Base-by-base conservation (phyloP, 1,140 invertebrate genomes). In the Hycleus cichorii region DNA sequence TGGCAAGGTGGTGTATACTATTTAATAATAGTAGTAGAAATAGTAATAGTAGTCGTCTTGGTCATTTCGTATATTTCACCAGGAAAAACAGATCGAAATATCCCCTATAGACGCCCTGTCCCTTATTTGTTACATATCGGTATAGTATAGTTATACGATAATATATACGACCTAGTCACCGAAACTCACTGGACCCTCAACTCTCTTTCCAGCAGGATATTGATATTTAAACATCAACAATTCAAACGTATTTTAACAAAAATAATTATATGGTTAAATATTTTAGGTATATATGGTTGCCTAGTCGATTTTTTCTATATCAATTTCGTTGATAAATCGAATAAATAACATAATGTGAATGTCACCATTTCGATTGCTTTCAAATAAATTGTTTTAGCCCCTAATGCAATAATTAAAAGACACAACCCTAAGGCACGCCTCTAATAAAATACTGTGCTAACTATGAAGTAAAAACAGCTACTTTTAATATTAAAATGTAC, bases 1-100 rank as follows among this genome's bases (percentile, higher is more conserved):
- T 65, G 57, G 67, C 67, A 69, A 69, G 67, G 67, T 69, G 67
- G 63, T 63, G 59, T 18, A 18, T 18, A 18, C 18, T 18, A 18
- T 18, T 18, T 18, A 18, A 18, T 18, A 18, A 18, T 18, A 18
- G 65, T n/a, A 3, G 39, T 46, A 45, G 59, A 47, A 32, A 7
- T 32, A 32, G 32, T 32, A 32, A 32, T 32, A 4, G 65, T 25
- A 4, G 25, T 42, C 46, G 53, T 46, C 60, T 60, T 57, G 64
- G 65, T 65, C 65, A 65, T 69, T 69, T 56, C 48, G 61, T 40
- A 39, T 43, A 39, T 46, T 46, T 44, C 50, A 52, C 40, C 18
- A 46, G 46, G 43, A 45, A 57, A 43, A 52, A 51, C 58, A 32
- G 58, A 18, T 1, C 18, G 32, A 32, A 32, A 48, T 55, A 60